These are phyloP conservation scores for Pseudolycoriella hygida DNA, from an alignment of 2,888 invertebrate species.

Conservation along the genomic window DNA sequence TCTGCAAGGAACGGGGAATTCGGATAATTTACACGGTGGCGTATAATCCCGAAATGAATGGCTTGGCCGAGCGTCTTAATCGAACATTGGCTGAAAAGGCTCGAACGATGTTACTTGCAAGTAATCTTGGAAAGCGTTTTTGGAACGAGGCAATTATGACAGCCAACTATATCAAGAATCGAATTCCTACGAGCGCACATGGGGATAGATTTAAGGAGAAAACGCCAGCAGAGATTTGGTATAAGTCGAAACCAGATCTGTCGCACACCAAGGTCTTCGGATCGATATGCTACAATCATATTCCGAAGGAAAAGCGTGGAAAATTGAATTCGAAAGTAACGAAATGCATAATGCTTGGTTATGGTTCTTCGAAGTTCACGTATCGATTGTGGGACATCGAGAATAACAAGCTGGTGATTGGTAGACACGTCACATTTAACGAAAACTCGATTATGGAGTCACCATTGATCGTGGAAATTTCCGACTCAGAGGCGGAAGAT, in stretches of 20 bases:
- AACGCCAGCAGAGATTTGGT: background rate
- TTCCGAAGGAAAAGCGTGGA: background rate
- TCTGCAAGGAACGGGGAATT: no score
- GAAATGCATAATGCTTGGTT: background rate
- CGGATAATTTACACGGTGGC: no score
- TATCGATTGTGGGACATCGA: background rate
- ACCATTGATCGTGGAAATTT: background rate
- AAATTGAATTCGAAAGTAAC: background rate
- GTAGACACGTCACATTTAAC: background rate
- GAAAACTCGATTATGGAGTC: no score
- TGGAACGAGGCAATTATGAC: background rate
- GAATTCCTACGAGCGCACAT: no score
- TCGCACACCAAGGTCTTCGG: background rate
- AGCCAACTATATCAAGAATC: background rate
- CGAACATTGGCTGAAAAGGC: no score
- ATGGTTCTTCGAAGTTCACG: background rate
- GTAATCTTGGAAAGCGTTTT: no score
- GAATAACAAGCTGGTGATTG: background rate
- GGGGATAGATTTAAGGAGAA: background rate
- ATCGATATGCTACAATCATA: background rate
- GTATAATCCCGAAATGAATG: no score
- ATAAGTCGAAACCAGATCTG: background rate
- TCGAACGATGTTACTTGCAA: no score
- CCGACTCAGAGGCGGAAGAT: background rate
- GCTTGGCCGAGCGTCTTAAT: no score